These are phyloP conservation scores for Zophobas atratus DNA, from an alignment of 1,140 invertebrate genomes.

Conservation along the genomic window DNA sequence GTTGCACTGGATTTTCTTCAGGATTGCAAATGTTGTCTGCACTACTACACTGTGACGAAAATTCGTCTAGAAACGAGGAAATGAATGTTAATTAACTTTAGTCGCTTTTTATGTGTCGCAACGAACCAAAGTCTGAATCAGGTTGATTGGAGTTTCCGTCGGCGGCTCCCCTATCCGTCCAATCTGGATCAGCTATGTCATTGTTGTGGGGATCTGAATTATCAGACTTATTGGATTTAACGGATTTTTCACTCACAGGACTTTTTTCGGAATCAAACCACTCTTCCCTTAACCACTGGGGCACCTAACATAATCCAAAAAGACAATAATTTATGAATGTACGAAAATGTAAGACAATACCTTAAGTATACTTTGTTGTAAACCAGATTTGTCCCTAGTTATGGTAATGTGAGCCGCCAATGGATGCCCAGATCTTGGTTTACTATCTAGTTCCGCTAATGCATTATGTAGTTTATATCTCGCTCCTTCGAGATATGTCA, in stretches of 20 bases:
- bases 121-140: slow-evolving; percentile 82
- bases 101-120: not conserved
- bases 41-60: slow-evolving; percentile 79
- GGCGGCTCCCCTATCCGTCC: slow-evolving; percentile 84
- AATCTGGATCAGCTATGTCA: slow-evolving; percentile 68
- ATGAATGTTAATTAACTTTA: not conserved
- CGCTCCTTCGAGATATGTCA: slow-evolving; percentile 92
- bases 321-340: slow-evolving; percentile 13
- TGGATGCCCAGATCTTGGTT: slow-evolving; percentile 83
- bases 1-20: slow-evolving; percentile 69
- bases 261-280: slow-evolving; percentile 73
- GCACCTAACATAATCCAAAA: slow-evolving; percentile 73
- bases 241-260: slow-evolving; percentile 69
- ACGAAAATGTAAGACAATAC: slow-evolving; percentile 65
- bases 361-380: slow-evolving; percentile 89
- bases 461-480: slow-evolving; percentile 89
- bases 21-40: slow-evolving; percentile 71
- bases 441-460: slow-evolving; percentile 85
- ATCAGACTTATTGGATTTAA: slow-evolving; percentile 67
- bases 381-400: slow-evolving; percentile 90
- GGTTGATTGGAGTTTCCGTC: slow-evolving; percentile 88
- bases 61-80: slow-evolving; percentile 75
- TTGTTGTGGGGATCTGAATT: slow-evolving; percentile 60
- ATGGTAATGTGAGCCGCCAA: slow-evolving; percentile 89
- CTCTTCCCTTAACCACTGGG: slow-evolving; percentile 82